These are phyloP conservation scores for Agriopis aurantiaria DNA, from an alignment of 2,888 invertebrate species.

Conservation along the genomic window DNA sequence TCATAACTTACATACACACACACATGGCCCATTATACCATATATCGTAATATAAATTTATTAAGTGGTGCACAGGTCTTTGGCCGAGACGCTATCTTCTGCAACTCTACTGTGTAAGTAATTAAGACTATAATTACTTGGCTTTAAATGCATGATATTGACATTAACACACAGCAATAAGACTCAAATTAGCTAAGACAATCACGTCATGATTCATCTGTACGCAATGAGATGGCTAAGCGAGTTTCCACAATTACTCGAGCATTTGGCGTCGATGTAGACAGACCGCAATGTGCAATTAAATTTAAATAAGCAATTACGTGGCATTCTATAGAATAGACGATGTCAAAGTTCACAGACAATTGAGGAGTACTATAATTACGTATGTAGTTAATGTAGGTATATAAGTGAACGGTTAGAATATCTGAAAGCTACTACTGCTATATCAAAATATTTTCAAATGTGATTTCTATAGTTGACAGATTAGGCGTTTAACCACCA, in stretches of 20 bases:
- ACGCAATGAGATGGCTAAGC: slow-evolving; percentile 20
- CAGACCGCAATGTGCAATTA: slow-evolving; percentile 43
- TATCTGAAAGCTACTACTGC: not conserved
- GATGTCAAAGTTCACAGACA: slow-evolving; percentile 26
- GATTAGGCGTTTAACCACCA: too few species aligned
- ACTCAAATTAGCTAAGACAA: not conserved
- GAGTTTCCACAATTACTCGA: slow-evolving; percentile 39
- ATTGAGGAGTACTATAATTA: slow-evolving; percentile 6
- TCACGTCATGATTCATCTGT: slow-evolving; percentile 13
- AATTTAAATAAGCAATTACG: slow-evolving; percentile 37
- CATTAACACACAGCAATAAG: slow-evolving; percentile 9
- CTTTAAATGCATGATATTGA: not conserved
- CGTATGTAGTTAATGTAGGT: not conserved
- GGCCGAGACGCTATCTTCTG: not conserved
- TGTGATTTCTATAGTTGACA: too few species aligned
- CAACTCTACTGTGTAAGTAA: not conserved
- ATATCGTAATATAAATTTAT: not conserved
- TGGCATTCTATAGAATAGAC: slow-evolving; percentile 15
- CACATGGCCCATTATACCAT: not conserved
- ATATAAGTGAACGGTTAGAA: not conserved
- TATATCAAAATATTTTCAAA: not conserved
- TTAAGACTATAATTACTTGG: not conserved
- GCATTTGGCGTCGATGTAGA: slow-evolving; percentile 39
- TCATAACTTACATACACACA: too few species aligned
- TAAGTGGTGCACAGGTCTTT: not conserved